phyloP scores from a whole-genome alignment of 2,888 invertebrate species.

The Drosophila koepferae region DNA sequence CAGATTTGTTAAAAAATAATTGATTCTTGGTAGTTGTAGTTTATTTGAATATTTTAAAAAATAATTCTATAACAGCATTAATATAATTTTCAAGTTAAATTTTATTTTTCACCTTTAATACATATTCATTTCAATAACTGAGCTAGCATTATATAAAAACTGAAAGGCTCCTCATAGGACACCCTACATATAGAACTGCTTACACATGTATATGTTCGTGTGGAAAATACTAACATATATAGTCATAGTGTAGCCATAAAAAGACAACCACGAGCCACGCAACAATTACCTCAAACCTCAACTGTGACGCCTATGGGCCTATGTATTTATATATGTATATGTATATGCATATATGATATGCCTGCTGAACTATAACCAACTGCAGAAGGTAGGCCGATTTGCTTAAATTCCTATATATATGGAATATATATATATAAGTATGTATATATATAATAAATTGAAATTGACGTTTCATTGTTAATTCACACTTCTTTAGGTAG shows the following conservation, averaged over 20 bases:
- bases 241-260: conserved; percentile 4
- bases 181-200: background rate
- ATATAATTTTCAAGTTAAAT: background rate
- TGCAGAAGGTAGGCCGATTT: conserved; percentile 15
- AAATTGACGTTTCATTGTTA: conserved; percentile 25
- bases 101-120: background rate
- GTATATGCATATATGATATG: background rate
- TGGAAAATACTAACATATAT: background rate
- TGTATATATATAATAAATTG: background rate
- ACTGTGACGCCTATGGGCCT: conserved; percentile 6
- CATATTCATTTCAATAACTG: background rate
- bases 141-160: background rate
- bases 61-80: background rate
- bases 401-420: background rate
- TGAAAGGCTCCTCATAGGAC: background rate
- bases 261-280: conserved; percentile 36
- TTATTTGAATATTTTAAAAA: no score
- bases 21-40: no score
- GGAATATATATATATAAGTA: background rate
- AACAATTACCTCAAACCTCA: conserved; percentile 31
- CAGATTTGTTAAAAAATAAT: no score
- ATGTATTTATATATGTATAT: background rate
- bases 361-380: background rate
- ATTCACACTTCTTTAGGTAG: background rate
- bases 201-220: conserved; percentile 2